phyloP scores from a whole-genome alignment of 2,888 invertebrate genomes.

The Heteromyza rotundicornis region DNA sequence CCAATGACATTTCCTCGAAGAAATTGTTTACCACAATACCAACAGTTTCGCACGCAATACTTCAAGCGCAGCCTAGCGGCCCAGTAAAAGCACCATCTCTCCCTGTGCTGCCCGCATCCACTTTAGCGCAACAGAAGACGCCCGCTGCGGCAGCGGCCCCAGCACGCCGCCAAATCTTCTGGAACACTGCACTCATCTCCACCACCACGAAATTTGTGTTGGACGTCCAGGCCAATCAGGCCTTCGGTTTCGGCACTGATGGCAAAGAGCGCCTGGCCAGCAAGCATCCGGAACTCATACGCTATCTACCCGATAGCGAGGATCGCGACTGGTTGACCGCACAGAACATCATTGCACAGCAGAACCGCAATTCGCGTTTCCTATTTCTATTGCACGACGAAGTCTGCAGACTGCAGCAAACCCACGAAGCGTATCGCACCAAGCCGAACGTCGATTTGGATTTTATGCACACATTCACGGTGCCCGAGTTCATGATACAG shows the following conservation, averaged over 20 bases:
- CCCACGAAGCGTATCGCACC: constrained; percentile 65
- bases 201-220: constrained; percentile 68
- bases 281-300: constrained; percentile 71
- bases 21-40: constrained; percentile 2
- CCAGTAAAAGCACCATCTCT: background rate
- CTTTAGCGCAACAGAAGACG: constrained; percentile 5
- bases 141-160: constrained; percentile 22
- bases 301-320: constrained; percentile 70
- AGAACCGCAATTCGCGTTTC: constrained; percentile 69
- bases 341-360: constrained; percentile 68
- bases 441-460: constrained; percentile 59
- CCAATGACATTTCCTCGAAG: constrained; percentile 40
- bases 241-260: constrained; percentile 60
- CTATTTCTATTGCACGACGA: constrained; percentile 69
- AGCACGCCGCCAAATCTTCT: constrained; percentile 62
- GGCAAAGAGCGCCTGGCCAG: constrained; percentile 68
- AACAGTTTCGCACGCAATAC: too few relatives aligned
- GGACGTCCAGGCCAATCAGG: constrained; percentile 64
- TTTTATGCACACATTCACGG: constrained; percentile 63
- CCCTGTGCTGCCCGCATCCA: constrained; percentile 14
- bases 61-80: background rate
- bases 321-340: constrained; percentile 71
- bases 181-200: constrained; percentile 68
- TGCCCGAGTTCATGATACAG: constrained; percentile 68
- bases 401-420: constrained; percentile 66